Evolutionary conservation across 2,113 vertebrate genomes (phyloP), one percentile per base, ranked within the genome.

Genomic region (Bubo bubo): DNA sequence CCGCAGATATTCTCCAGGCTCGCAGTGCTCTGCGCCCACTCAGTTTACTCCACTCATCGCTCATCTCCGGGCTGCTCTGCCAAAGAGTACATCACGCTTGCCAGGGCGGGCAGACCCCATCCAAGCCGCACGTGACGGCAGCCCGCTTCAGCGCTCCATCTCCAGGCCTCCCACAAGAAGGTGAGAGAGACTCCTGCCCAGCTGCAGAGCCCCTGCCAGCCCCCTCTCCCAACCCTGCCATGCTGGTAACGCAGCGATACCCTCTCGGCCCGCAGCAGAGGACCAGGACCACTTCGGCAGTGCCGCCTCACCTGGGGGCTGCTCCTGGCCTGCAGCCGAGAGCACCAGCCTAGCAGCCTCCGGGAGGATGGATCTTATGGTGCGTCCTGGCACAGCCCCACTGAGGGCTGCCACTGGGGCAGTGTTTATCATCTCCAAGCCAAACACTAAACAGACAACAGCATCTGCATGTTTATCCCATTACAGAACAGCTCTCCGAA

Each of bases 381-480:
- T 4, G 52, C 75, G 74, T 95, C 79, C 96, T 96, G 96, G 96
- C 95, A 93, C 62, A 62, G 73, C 63, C 87, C 35, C 15, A 21
- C 74, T 9, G 27, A 20, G 47, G 68, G 56, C 94, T 95, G 92
- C 88, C 95, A 76, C 23, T 50, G 83, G 94, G 94, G 88, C 90
- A 96, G 62, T 53, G 71, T 92, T 91, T 92, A 87, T 60, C 73
- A 75, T 55, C 82, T 74, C 80, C 45, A 89, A 95, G 92, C 73
- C 90, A 95, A 95, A 93, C 71, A 53, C 94, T 60, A 80, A 94
- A 87, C 87, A 97, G 90, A 91, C 88, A 95, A 90, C 93, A 96
- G 92, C 86, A 90, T 95, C 91, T 94, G 93, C 88, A 96, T 89
- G 88, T 96, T 96, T 97, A 97, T 86, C 83, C 94, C 92, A 86